These are phyloP conservation scores for Erebia aethiops DNA, from an alignment of 2,888 invertebrate genomes.

Conservation along the genomic window DNA sequence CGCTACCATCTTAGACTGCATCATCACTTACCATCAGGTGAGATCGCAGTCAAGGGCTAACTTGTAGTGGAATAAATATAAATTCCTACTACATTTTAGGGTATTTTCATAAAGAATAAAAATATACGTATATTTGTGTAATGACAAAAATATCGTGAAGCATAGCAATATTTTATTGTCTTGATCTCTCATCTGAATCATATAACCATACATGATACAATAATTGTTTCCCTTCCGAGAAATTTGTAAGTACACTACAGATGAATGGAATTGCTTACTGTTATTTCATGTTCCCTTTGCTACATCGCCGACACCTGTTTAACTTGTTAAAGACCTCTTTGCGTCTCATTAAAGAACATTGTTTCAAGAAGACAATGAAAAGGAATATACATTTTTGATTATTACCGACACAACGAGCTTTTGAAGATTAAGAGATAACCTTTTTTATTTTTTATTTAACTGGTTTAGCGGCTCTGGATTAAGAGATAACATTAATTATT, in stretches of 20 bases:
- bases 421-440: conserved; percentile 16
- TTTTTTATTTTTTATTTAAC: no score
- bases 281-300: conserved; percentile 39
- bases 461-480: no score
- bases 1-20: no score
- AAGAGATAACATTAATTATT: conserved; percentile 14
- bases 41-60: no score
- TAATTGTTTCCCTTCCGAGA: conserved; percentile 22
- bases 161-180: not conserved
- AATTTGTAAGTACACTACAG: conserved; percentile 23
- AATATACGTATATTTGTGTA: not conserved
- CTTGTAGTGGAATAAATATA: no score
- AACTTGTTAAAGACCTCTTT: conserved; percentile 40
- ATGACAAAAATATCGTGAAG: not conserved
- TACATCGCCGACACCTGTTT: conserved; percentile 41
- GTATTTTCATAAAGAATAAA: no score
- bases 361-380: conserved; percentile 29
- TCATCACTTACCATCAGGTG: no score
- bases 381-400: conserved; percentile 26
- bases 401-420: conserved; percentile 7
- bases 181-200: not conserved
- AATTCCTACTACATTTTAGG: no score
- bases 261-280: conserved; percentile 43
- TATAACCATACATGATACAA: conserved; percentile 2
- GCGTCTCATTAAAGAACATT: conserved; percentile 38